Conservation (phyloP, 2,797 vertebrate species). For the Tenualosa thibaudeaui region DNA sequence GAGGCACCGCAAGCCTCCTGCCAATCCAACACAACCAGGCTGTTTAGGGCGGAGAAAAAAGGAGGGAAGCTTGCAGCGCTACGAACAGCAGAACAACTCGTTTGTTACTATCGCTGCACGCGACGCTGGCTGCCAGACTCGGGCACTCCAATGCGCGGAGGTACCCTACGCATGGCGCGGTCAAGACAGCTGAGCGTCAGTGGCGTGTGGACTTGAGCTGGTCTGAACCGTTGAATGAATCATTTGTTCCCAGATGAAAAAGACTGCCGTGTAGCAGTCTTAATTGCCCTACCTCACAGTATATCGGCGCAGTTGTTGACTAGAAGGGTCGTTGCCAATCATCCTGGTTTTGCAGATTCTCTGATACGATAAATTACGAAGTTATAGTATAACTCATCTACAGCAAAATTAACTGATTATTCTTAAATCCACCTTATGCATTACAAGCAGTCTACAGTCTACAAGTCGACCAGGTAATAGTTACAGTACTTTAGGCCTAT, state of each 20-base stretch:
- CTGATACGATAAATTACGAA: not conserved
- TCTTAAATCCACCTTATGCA: not conserved
- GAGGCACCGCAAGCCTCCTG: not conserved
- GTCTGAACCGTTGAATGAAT: not conserved
- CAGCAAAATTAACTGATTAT: not conserved
- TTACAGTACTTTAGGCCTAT: not conserved
- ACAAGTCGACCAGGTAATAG: not conserved
- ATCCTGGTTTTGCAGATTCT: not conserved
- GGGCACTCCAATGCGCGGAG: not conserved
- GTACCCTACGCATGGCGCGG: not conserved
- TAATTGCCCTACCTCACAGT: not conserved
- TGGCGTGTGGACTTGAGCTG: not conserved
- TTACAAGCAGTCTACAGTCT: not conserved
- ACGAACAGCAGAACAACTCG: not conserved
- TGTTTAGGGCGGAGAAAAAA: not conserved
- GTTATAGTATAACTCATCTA: not conserved
- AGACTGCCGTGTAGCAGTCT: not conserved
- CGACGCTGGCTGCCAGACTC: not conserved
- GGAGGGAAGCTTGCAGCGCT: not conserved
- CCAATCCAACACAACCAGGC: not conserved
- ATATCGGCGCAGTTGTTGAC: not conserved
- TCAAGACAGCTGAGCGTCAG: not conserved
- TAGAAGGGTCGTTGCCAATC: not conserved
- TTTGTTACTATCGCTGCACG: constrained; percentile 7
- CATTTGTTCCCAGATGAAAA: not conserved